A percentile compares a stretch with the other conserved stretches of the same genome.
phyloP scores from a whole-genome alignment of 2,888 invertebrate species.

The Silvanus unidentatus region DNA sequence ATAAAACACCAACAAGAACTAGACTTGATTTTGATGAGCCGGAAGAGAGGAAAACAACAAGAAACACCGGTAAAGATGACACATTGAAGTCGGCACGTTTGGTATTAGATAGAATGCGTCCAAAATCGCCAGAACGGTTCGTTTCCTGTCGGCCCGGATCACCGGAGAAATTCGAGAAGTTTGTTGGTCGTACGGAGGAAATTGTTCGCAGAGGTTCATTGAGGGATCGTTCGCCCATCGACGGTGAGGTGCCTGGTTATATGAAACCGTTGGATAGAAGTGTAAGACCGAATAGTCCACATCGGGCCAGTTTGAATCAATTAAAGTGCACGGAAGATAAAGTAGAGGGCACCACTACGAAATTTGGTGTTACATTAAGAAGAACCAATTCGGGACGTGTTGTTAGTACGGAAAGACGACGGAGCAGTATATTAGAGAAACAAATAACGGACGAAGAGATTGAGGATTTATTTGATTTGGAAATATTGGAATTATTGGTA shows the following conservation, averaged over 20 bases:
- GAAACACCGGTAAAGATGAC: neutral
- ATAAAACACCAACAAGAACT: constrained; percentile 7
- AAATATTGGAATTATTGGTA: constrained; percentile 66
- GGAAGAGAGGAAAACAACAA: constrained; percentile 13
- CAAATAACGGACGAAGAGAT: constrained; percentile 52
- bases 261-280: constrained; percentile 38
- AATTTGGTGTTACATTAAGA: constrained; percentile 64
- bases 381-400: constrained; percentile 53
- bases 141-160: constrained; percentile 2
- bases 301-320: constrained; percentile 17
- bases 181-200: neutral
- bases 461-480: constrained; percentile 67
- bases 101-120: constrained; percentile 17
- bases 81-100: constrained; percentile 24
- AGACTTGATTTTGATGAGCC: constrained; percentile 14
- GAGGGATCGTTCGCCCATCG: neutral
- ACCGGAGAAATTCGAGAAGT: neutral
- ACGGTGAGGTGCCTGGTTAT: constrained; percentile 34
- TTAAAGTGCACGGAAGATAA: neutral
- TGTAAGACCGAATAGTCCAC: constrained; percentile 25
- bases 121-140: constrained; percentile 16
- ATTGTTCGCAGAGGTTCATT: neutral
- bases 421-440: constrained; percentile 46
- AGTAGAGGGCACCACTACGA: constrained; percentile 44
- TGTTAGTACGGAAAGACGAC: constrained; percentile 45